A percentile compares a stretch with the other conserved stretches of the same genome.
Conservation (phyloP, 2,888 invertebrate genomes). For the Tenthredo mesomela region DNA sequence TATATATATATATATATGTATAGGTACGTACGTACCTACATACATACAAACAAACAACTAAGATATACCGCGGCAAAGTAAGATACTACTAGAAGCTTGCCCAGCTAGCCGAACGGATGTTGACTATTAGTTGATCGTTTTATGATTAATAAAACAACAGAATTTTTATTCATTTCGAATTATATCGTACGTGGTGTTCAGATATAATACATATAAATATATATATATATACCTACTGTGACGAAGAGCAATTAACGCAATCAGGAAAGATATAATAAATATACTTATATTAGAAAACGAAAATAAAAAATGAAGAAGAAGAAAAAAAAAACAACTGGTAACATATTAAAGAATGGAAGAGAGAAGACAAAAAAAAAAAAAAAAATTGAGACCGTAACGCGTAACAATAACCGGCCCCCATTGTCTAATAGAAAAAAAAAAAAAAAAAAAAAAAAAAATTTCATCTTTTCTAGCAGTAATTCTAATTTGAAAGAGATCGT, state of each 20-base stretch:
- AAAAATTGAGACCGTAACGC: neutral
- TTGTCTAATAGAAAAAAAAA: no score
- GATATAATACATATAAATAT: neutral
- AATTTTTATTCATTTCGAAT: slow-evolving; percentile 34
- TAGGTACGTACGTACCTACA: neutral
- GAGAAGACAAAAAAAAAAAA: neutral
- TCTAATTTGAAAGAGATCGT: slow-evolving; percentile 38
- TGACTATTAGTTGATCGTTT: slow-evolving; percentile 45
- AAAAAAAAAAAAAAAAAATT: neutral
- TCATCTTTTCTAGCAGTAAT: slow-evolving; percentile 19
- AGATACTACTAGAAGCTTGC: neutral
- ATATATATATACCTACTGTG: neutral
- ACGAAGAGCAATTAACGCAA: neutral
- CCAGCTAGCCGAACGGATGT: slow-evolving; percentile 20
- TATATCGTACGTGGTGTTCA: neutral
- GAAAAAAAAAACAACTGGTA: no score
- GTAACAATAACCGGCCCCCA: neutral
- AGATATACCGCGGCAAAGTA: neutral
- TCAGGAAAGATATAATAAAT: neutral
- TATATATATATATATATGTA: neutral
- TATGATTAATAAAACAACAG: slow-evolving; percentile 42
- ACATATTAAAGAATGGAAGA: neutral
- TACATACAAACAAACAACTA: slow-evolving; percentile 7
- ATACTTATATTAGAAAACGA: neutral
- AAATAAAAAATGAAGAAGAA: neutral